These are phyloP conservation scores for Radopholus similis DNA, from an alignment of 1,140 invertebrate genomes.

Conservation along the genomic window DNA sequence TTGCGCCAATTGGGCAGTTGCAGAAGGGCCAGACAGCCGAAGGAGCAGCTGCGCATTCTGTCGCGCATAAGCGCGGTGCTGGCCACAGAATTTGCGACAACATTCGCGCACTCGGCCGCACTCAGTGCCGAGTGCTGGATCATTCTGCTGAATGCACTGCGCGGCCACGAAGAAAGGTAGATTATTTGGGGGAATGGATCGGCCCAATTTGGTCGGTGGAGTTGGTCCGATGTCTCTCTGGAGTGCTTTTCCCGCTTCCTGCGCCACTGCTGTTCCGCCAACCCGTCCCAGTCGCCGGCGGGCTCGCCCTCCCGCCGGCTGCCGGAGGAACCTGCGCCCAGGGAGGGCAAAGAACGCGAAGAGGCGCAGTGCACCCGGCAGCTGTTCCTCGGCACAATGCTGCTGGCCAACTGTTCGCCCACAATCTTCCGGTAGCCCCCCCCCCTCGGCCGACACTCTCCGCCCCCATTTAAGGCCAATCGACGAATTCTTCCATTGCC, in stretches of 20 bases:
- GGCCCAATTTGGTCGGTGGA: background rate
- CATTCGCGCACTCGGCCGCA: background rate
- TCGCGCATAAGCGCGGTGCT: background rate
- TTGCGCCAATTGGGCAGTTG: background rate
- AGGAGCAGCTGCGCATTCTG: background rate
- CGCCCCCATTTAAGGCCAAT: slow-evolving; percentile 31
- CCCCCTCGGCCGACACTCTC: too few species aligned
- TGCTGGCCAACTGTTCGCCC: slow-evolving; percentile 26
- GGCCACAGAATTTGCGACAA: background rate
- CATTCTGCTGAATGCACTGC: background rate
- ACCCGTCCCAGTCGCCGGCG: background rate
- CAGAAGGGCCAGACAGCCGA: background rate
- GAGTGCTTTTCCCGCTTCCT: slow-evolving; percentile 24
- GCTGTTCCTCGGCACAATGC: background rate
- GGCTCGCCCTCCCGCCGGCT: background rate
- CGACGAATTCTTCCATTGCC: slow-evolving; percentile 21
- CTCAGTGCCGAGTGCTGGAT: background rate
- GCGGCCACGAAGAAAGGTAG: background rate
- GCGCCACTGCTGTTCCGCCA: background rate
- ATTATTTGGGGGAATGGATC: too few species aligned
- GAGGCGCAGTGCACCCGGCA: background rate
- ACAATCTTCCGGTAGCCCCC: slow-evolving; percentile 5
- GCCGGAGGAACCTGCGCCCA: too few species aligned
- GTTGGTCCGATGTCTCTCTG: slow-evolving; percentile 26
- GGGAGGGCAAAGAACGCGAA: background rate